Evolutionary conservation across 2,113 vertebrate species (phyloP), one percentile per base, ranked within the genome.

Genomic region (Malurus alboscapulatus): DNA sequence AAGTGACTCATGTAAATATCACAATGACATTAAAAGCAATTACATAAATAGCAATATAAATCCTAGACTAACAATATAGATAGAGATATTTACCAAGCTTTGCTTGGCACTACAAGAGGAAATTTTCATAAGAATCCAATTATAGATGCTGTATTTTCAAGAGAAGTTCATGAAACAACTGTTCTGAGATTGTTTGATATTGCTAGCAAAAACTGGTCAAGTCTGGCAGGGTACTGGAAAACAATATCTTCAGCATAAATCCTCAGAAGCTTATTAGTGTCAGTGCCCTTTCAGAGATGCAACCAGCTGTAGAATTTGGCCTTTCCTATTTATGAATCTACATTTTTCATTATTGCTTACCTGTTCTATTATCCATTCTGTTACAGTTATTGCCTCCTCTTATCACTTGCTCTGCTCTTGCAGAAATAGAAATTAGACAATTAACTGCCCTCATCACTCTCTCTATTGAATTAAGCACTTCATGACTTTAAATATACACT

Each of bases 291-390:
- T 90, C 86, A 93, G 34, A 80, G 19, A 71, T 68, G 58, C 10
- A 94, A 68, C 13, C 14, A 88, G 18, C 59, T 57, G 47, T 57
- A 80, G 76, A 92, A 88, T 47, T 62, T 84, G 81, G 84, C n/a
- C 48, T 79, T 78, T 88, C 14, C 62, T 87, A 68, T 68, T 87
- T 59, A 84, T 61, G 57, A 85, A 94, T 84, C 58, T 51, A 84
- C 13, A 36, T 74, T 87, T 84, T 92, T 91, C 57, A 84, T 76
- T 91, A 84, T 68, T 92, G 57, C 15, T 94, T 75, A 91, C 58
- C 48, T 87, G 34, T 72, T 84, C 55, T 47, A 65, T 79, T 72
- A 82, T 40, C 69, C 27, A 45, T 68, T 84, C 36, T 3, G 2
- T 63, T 75, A 53, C 27, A 79, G 19, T 36, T 84, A 92, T 16